Conservation (phyloP, 2,113 vertebrate genomes). For the Nyctereutes procyonoides region DNA sequence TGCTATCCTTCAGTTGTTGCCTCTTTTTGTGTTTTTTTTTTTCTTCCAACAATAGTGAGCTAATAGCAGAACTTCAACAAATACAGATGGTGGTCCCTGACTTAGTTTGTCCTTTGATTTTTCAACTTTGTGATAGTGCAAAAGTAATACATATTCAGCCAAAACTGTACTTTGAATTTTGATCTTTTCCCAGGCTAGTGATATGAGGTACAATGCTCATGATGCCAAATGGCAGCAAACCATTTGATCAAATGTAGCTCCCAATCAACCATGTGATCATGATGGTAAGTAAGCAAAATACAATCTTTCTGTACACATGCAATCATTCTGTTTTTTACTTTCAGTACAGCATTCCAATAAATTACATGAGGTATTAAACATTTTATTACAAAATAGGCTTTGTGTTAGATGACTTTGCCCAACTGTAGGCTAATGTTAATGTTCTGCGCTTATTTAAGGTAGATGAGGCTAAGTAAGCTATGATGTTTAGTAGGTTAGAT, state of each 20-base stretch:
- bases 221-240: background rate
- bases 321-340: background rate
- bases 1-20: background rate
- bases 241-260: background rate
- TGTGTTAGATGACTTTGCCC: background rate
- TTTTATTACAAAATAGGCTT: background rate
- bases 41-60: background rate
- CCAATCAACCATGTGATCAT: background rate
- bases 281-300: background rate
- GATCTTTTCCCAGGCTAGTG: background rate
- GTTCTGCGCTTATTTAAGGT: background rate
- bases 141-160: background rate
- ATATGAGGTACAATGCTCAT: background rate
- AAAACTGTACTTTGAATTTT: background rate
- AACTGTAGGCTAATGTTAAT: background rate
- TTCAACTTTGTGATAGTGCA: background rate
- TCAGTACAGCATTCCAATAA: background rate
- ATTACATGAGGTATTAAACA: background rate
- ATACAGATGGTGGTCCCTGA: background rate
- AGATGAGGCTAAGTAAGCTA: background rate
- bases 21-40: background rate
- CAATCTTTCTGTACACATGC: background rate
- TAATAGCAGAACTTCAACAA: background rate
- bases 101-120: background rate
- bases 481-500: background rate